Base-by-base conservation (phyloP, 2,797 vertebrate genomes). In the Sternotherus odoratus region DNA sequence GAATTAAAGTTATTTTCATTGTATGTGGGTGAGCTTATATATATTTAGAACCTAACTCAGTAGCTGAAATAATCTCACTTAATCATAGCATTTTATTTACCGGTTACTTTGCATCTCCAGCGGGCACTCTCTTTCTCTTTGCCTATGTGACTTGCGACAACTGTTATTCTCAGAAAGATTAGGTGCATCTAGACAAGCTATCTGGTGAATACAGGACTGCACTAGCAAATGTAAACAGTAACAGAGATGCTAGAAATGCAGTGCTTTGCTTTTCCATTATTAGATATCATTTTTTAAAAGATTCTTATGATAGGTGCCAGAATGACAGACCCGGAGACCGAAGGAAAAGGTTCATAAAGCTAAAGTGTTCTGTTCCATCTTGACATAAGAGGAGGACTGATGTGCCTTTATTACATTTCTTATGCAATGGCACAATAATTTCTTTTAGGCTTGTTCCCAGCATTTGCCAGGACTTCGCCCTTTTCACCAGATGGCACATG, bases 1-100 rank as follows among this genome's bases (percentile, higher is more conserved):
- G 87, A 90, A 90, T 93, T 87, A 87, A 81, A 91, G 89, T 82
- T 92, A 95, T 94, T 95, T 95, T 92, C 74, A 63, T 86, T 39
- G 5, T 54, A 56, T 79, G 33, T 84, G 88, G 86, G 46, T 85
- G 90, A 91, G 36, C 48, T 46, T 91, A 78, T 77, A 69, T 79
- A 48, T 82, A 36, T 78, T 88, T 85, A 60, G 56, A 79, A 86
- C 54, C 91, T 86, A 57, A 51, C 53, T 86, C 88, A 46, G 39
- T 54, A 80, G 46, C 5, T 85, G 48, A 93, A 90, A 63, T 51
- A 78, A 15, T 39, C 63, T 83, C 51, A 79, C 39, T 75, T 72
- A 79, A 79, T 86, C 43, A 8, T 77, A 60, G 60, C 17, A 77
- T 86, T 86, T 74, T 85, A 48, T 84, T 86, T 92, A 89, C 43